Evolutionary conservation across 2,113 vertebrate genomes (phyloP).

Genomic region (Myotis davidii): DNA sequence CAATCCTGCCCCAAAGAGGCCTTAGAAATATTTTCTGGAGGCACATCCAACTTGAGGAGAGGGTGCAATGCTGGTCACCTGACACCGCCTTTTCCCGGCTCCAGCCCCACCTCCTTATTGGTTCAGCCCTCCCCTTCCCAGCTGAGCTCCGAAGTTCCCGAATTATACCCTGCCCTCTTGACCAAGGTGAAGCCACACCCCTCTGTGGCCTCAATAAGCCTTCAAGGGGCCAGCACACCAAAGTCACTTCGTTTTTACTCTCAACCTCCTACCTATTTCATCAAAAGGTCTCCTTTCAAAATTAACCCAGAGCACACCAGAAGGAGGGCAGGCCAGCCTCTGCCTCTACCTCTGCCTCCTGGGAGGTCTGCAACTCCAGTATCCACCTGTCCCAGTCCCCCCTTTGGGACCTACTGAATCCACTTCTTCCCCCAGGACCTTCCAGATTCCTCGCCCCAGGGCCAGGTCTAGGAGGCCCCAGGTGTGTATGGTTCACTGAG

Average conservation of each 20-base stretch:
- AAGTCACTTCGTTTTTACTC: neutral
- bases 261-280: neutral
- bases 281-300: neutral
- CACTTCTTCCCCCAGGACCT: neutral
- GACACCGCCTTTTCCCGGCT: neutral
- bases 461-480: neutral
- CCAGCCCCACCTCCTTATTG: neutral
- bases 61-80: neutral
- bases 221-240: neutral
- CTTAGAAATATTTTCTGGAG: neutral
- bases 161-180: neutral
- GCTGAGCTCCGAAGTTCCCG: neutral
- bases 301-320: neutral
- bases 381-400: too few relatives aligned
- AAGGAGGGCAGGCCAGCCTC: neutral
- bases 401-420: neutral
- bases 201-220: rapidly evolving
- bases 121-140: neutral
- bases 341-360: neutral
- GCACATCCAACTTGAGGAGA: neutral
- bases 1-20: neutral
- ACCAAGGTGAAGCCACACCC: neutral
- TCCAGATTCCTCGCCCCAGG: neutral
- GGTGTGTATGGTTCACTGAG: neutral
- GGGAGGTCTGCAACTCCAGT: neutral